These are phyloP conservation scores for Perithous albicinctus DNA, from an alignment of 2,888 invertebrate genomes.

Conservation along the genomic window DNA sequence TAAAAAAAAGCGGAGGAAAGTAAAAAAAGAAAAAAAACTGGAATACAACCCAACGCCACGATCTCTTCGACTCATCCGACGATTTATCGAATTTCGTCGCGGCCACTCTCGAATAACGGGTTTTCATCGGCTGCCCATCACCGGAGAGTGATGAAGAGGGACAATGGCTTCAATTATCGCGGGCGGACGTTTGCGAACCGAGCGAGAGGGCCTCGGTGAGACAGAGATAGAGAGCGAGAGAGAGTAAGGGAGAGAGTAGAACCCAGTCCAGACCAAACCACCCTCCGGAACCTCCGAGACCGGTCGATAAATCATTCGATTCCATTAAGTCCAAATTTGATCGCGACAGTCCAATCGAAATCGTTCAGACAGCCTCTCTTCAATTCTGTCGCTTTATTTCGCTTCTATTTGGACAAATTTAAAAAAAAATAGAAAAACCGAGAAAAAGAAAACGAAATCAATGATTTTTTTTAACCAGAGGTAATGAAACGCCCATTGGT, in stretches of 20 bases:
- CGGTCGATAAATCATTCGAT: conserved; percentile 70
- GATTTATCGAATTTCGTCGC: conserved; percentile 69
- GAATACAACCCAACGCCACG: conserved; percentile 42
- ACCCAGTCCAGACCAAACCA: not conserved
- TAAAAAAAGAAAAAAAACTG: conserved; percentile 29
- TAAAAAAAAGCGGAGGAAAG: not conserved
- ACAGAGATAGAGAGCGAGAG: not conserved
- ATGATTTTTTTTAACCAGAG: conserved; percentile 1
- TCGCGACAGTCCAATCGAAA: conserved; percentile 66
- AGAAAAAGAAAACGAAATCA: not conserved
- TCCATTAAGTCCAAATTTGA: conserved; percentile 67
- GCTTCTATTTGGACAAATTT: not conserved
- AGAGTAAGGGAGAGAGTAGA: too few species aligned
- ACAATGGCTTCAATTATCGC: conserved; percentile 71
- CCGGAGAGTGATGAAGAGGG: conserved; percentile 67
- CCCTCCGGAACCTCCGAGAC: conserved; percentile 36
- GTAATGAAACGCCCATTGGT: not conserved
- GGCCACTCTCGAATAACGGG: conserved; percentile 56
- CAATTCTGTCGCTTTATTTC: conserved; percentile 24
- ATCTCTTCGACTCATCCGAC: conserved; percentile 30
- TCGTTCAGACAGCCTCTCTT: conserved; percentile 48
- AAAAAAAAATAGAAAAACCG: conserved; percentile 41
- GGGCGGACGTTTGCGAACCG: conserved; percentile 34
- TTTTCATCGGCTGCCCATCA: conserved; percentile 69
- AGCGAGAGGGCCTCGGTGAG: not conserved